Conservation (phyloP, 2,113 vertebrate genomes). For the Bufo gargarizans region DNA sequence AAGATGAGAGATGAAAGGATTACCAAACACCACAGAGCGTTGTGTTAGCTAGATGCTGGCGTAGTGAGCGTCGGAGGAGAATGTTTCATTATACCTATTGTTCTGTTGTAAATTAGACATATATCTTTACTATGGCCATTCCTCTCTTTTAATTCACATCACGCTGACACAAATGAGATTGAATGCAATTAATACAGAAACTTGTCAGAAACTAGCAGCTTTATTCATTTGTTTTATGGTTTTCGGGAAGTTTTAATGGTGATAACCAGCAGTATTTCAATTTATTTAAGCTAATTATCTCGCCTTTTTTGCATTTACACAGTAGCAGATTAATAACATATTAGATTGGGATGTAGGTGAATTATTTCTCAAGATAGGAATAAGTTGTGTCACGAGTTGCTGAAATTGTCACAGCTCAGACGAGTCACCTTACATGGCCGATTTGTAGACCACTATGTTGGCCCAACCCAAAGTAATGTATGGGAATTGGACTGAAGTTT, state of each 20-base stretch:
- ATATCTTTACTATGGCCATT: slow-evolving; percentile 51
- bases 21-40: background rate
- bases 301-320: background rate
- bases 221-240: slow-evolving; percentile 31
- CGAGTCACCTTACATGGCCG: background rate
- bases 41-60: slow-evolving; percentile 46
- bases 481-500: background rate
- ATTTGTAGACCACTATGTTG: background rate
- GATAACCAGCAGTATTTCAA: slow-evolving; percentile 9
- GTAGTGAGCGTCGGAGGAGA: slow-evolving; percentile 21
- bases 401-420: background rate
- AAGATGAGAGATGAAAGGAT: slow-evolving; percentile 30
- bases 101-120: slow-evolving; percentile 52
- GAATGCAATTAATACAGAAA: slow-evolving; percentile 45
- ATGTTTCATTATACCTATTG: slow-evolving; percentile 55
- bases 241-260: slow-evolving; percentile 28
- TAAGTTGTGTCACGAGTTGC: background rate
- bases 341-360: background rate
- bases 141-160: slow-evolving; percentile 50
- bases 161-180: slow-evolving; percentile 41
- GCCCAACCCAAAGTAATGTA: background rate
- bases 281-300: slow-evolving; percentile 25
- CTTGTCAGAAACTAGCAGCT: slow-evolving; percentile 19
- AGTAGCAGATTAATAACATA: background rate
- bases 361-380: background rate